Conservation (phyloP, 2,113 vertebrate species). For the Zingel zingel region DNA sequence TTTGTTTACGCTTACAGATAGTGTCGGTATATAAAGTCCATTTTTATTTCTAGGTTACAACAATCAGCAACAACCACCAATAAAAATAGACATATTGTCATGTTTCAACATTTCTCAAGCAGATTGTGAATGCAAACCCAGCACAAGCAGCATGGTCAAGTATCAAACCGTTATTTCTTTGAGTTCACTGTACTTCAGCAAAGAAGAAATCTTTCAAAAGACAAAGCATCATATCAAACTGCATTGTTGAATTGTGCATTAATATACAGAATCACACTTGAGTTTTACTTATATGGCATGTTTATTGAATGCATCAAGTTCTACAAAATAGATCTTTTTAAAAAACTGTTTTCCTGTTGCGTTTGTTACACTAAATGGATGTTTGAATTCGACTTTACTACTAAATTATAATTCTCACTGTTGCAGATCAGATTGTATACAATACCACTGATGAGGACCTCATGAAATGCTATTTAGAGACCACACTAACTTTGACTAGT, state of each 20-base stretch:
- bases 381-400: too few species aligned
- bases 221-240: background rate
- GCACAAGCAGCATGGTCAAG: background rate
- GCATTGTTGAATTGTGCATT: background rate
- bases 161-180: background rate
- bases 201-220: background rate
- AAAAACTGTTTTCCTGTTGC: background rate
- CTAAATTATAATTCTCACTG: background rate
- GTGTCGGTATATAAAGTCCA: background rate
- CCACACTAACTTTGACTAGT: background rate
- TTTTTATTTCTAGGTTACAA: background rate
- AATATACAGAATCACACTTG: too few species aligned
- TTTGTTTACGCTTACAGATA: background rate
- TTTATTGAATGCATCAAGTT: too few species aligned
- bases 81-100: background rate
- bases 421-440: background rate
- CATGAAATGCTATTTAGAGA: background rate
- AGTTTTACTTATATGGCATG: too few species aligned
- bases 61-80: background rate
- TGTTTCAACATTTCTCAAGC: background rate
- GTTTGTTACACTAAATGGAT: background rate
- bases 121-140: background rate
- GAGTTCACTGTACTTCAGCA: slow-evolving; percentile 2
- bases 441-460: background rate
- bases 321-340: background rate